phyloP scores from a whole-genome alignment of 2,113 vertebrate genomes.

The Lota lota region DNA sequence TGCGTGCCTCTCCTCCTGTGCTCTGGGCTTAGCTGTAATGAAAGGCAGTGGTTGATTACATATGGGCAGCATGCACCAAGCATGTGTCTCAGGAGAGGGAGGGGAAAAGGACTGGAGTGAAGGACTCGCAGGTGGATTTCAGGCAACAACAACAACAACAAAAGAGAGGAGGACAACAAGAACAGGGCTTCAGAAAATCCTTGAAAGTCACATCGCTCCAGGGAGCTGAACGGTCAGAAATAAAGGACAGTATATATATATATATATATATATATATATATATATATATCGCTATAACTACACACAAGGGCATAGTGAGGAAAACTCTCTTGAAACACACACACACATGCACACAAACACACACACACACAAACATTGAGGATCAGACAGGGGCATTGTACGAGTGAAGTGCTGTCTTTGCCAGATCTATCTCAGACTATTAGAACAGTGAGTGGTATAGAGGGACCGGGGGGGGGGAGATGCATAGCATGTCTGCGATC shows the following conservation, averaged over 20 bases:
- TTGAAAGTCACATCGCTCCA: constrained; percentile 63
- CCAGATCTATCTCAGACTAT: constrained; percentile 39
- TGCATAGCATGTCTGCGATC: no score
- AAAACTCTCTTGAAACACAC: no score
- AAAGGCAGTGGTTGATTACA: constrained; percentile 56
- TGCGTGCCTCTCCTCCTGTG: constrained; percentile 11
- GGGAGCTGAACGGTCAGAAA: constrained; percentile 51
- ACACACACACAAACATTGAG: no score
- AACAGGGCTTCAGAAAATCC: constrained; percentile 41
- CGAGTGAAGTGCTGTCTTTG: constrained; percentile 23
- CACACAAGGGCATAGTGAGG: no score
- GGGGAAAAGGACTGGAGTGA: constrained; percentile 24
- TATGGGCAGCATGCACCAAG: constrained; percentile 44
- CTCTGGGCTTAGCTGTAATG: constrained; percentile 49
- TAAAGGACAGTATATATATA: constrained; percentile 46
- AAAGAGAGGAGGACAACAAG: constrained; percentile 5
- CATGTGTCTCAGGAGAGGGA: constrained; percentile 47
- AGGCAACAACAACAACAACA: constrained; percentile 48
- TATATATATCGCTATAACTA: not conserved
- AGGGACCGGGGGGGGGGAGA: constrained; percentile 16
- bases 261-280: constrained; percentile 26
- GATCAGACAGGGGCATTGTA: no score
- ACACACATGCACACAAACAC: no score
- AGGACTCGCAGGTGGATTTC: constrained; percentile 42
- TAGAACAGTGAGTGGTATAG: constrained; percentile 18